Evolutionary conservation across 2,113 vertebrate species (phyloP), one percentile per base, ranked within the genome.

Genomic region (Todiramphus saurophagus): DNA sequence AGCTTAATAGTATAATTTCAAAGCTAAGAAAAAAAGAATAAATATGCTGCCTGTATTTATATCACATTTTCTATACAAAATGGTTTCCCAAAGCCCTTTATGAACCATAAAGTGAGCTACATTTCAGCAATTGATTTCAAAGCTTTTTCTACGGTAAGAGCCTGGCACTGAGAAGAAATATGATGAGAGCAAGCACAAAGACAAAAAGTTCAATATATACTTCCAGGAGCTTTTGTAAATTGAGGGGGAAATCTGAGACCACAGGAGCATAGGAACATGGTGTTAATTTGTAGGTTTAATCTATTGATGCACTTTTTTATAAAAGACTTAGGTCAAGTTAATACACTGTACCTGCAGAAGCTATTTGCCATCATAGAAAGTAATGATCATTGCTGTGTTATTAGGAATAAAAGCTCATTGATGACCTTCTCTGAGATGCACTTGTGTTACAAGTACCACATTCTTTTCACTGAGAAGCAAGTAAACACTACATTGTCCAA

Each of bases 91-190:
- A 87, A 91, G 67, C 23, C 74, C 66, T 94, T 96, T 96, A 91
- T 82, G 83, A 96, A 89, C 86, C 86, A 94, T 95, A 95, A 92
- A 89, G 28, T 50, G 73, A 94, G 87, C 74, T 75, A 82, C 89
- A 90, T 92, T 89, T 89, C 83, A 94, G 43, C 73, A 75, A 70
- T 13, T 95, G 73, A 83, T 94, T 93, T 89, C 91, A 89, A 81
- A 95, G 83, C 33, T 64, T 81, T 84, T 94, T 77, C 68, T 78
- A 53, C 46, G 59, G 56, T 55, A 75, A 75, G 79, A 87, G 10
- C 16, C 5, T 3, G 74, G n/a, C 31, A 70, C 46, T 64, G 46
- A 76, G 75, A 70, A 90, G 89, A 74, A 90, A 67, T 19, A 39
- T 4, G 10, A 66, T 50, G 27, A 77, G 83, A 85, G 43, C 20